A percentile compares a stretch with the other conserved stretches of the same genome.
Evolutionary conservation across 2,888 invertebrate genomes (phyloP).

Genomic region (Blastobasis lacticolella): DNA sequence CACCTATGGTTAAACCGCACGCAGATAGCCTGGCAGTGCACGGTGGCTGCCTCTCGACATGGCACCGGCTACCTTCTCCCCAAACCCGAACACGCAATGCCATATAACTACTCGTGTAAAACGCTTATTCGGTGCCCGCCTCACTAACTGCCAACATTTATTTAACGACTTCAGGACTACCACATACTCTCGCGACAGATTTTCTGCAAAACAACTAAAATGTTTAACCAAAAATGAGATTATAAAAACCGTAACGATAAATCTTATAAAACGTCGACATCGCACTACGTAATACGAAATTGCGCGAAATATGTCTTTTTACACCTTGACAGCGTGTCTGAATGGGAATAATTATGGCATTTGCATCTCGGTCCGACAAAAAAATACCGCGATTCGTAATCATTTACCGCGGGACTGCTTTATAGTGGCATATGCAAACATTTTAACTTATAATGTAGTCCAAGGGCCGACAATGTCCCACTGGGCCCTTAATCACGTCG

Average conservation of each 20-base stretch:
- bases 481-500: slow-evolving; percentile 60
- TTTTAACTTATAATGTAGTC: slow-evolving; percentile 38
- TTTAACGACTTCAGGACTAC: too few relatives aligned
- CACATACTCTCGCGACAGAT: too few relatives aligned
- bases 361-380: slow-evolving; percentile 39
- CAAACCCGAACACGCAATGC: too few relatives aligned
- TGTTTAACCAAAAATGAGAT: neutral
- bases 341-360: slow-evolving; percentile 48
- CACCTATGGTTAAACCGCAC: too few relatives aligned
- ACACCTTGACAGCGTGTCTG: slow-evolving; percentile 31
- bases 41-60: too few relatives aligned
- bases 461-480: slow-evolving; percentile 16
- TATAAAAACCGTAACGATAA: neutral
- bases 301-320: slow-evolving; percentile 32
- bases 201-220: too few relatives aligned
- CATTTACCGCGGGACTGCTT: slow-evolving; percentile 58
- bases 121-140: too few relatives aligned
- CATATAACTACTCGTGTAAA: too few relatives aligned
- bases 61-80: too few relatives aligned
- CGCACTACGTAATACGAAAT: slow-evolving; percentile 18
- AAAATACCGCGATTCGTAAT: slow-evolving; percentile 48
- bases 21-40: too few relatives aligned
- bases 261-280: slow-evolving; percentile 2
- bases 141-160: too few relatives aligned
- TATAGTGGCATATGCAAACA: slow-evolving; percentile 56